These are phyloP conservation scores for Eulithis prunata DNA, from an alignment of 2,888 invertebrate genomes.

Conservation along the genomic window DNA sequence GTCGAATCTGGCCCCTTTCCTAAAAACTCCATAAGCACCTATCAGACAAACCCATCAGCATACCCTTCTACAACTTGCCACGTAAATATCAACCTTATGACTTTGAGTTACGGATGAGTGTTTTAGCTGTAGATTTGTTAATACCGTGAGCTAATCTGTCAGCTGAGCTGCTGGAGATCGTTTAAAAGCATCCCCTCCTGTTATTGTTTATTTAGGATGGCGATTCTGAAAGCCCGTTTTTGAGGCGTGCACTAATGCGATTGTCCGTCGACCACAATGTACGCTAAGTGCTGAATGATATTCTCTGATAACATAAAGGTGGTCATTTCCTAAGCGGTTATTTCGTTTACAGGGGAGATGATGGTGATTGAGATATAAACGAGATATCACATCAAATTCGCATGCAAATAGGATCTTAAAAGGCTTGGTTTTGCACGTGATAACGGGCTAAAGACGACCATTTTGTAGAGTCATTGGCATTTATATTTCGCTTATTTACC, in stretches of 20 bases:
- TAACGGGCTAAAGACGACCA: slow-evolving; percentile 2
- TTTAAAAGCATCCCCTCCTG: slow-evolving; percentile 79
- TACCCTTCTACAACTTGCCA: slow-evolving; percentile 33
- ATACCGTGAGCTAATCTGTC: slow-evolving; percentile 79
- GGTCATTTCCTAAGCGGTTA: slow-evolving; percentile 48
- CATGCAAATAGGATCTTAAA: slow-evolving; percentile 36
- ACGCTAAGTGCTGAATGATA: slow-evolving; percentile 56
- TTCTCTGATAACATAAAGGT: slow-evolving; percentile 55
- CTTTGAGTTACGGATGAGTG: slow-evolving; percentile 27
- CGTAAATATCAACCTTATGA: slow-evolving; percentile 45
- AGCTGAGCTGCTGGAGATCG: slow-evolving; percentile 81
- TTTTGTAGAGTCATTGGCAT: not conserved
- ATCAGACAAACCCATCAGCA: slow-evolving; percentile 70
- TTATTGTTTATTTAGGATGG: slow-evolving; percentile 84
- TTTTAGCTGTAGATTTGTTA: slow-evolving; percentile 50
- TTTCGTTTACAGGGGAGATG: slow-evolving; percentile 19
- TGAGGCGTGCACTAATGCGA: slow-evolving; percentile 80
- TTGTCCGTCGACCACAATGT: slow-evolving; percentile 70
- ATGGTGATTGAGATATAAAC: slow-evolving; percentile 54
- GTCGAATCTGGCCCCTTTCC: slow-evolving; percentile 69
- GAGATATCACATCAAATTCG: slow-evolving; percentile 41
- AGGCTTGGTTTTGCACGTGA: slow-evolving; percentile 31
- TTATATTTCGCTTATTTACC: too few species aligned
- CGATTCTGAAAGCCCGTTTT: slow-evolving; percentile 77
- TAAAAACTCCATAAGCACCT: slow-evolving; percentile 79